Percentiles rank a stretch among this genome's conserved stretches.
Evolutionary conservation across 2,888 invertebrate species (phyloP).

Genomic region (Apamea epomidion): DNA sequence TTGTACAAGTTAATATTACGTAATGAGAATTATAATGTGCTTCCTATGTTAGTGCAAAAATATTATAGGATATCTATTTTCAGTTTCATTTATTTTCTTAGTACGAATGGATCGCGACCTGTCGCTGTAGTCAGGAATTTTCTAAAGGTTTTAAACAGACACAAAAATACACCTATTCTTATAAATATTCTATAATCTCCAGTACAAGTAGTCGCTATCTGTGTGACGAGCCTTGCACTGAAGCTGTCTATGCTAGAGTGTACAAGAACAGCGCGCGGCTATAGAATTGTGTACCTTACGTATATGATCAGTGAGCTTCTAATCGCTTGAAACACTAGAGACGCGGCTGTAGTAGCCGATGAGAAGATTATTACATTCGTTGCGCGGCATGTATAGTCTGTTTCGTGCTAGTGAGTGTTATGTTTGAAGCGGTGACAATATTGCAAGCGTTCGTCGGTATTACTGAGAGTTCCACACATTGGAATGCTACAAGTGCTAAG

Average conservation of each 20-base stretch:
- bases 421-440: conserved; percentile 6
- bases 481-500: neutral
- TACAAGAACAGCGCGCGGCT: conserved; percentile 29
- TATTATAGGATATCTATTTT: conserved; percentile 67
- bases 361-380: neutral
- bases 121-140: conserved; percentile 27
- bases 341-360: neutral
- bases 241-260: conserved; percentile 28
- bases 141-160: conserved; percentile 57
- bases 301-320: conserved; percentile 36
- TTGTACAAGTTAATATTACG: conserved; percentile 75
- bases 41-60: conserved; percentile 74
- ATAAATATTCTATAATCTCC: conserved; percentile 51
- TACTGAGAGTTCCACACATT: conserved; percentile 35
- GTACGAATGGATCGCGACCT: conserved; percentile 52
- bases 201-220: conserved; percentile 48
- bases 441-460: neutral
- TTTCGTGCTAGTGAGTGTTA: neutral
- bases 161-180: conserved; percentile 62
- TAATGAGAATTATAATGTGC: conserved; percentile 72
- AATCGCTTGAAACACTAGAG: conserved; percentile 22
- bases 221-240: conserved; percentile 28
- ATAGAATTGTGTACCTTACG: conserved; percentile 41
- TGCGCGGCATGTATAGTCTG: conserved; percentile 2
- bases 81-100: conserved; percentile 64